Percentiles rank a stretch among this genome's conserved stretches.
Evolutionary conservation across 2,888 invertebrate genomes (phyloP).

Genomic region (Aradus depressus): DNA sequence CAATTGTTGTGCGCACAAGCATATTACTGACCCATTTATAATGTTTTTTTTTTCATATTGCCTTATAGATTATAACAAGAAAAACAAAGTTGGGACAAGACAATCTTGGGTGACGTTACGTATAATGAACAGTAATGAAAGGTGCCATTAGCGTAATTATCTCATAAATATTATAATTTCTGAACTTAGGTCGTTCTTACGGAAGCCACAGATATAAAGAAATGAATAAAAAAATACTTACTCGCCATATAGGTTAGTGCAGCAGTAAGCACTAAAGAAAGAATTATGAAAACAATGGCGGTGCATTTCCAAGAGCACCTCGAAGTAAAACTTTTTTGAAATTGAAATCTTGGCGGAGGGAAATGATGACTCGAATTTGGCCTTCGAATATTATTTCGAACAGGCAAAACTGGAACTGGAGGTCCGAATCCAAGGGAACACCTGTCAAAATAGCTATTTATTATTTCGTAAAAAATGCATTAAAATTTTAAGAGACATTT

Average conservation of each 20-base stretch:
- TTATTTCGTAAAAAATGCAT: too few relatives aligned
- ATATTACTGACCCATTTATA: too few relatives aligned
- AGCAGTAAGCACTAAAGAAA: conserved; percentile 69
- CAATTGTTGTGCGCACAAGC: too few relatives aligned
- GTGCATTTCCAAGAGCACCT: conserved; percentile 88
- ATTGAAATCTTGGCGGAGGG: conserved; percentile 66
- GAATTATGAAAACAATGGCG: conserved; percentile 74
- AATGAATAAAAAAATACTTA: conserved; percentile 37
- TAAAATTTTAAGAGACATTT: too few relatives aligned
- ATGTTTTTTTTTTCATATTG: too few relatives aligned
- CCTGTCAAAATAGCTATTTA: conserved; percentile 29
- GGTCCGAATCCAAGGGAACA: conserved; percentile 48
- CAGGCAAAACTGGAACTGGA: conserved; percentile 58
- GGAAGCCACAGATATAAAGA: conserved; percentile 30
- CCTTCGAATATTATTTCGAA: conserved; percentile 56
- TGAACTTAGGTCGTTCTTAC: too few relatives aligned
- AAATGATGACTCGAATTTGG: conserved; percentile 62
- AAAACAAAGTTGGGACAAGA: too few relatives aligned
- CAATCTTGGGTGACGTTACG: too few relatives aligned
- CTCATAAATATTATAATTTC: too few relatives aligned
- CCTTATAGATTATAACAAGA: too few relatives aligned
- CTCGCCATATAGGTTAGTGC: conserved; percentile 80
- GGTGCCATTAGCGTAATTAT: too few relatives aligned
- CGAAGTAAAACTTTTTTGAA: conserved; percentile 73
- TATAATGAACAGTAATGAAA: too few relatives aligned